Evolutionary conservation across 2,797 vertebrate genomes (phyloP).

Genomic region (Sparidentex hasta): DNA sequence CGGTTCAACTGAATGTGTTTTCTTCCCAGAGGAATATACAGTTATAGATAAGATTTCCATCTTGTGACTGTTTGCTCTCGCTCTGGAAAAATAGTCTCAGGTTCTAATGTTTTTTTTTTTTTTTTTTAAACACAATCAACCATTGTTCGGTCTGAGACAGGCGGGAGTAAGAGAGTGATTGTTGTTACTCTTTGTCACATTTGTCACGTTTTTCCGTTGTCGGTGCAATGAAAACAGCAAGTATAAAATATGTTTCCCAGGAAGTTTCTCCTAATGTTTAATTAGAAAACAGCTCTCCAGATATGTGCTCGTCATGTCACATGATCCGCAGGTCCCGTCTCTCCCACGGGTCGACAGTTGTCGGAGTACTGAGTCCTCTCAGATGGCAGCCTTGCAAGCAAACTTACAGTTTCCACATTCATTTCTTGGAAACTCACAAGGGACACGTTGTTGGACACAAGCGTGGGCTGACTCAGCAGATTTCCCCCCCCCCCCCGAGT

Average conservation of each 20-base stretch:
- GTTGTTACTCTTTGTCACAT: not conserved
- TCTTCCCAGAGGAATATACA: not conserved
- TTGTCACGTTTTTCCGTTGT: conserved; percentile 5
- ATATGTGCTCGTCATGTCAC: not conserved
- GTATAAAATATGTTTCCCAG: not conserved
- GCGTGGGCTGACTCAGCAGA: conserved; percentile 11
- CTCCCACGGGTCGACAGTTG: conserved; percentile 24
- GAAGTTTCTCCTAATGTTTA: not conserved
- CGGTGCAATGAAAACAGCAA: conserved; percentile 2
- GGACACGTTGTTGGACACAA: not conserved
- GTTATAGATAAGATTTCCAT: conserved; percentile 5
- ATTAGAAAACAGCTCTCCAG: conserved; percentile 1
- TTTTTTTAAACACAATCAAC: conserved; percentile 15
- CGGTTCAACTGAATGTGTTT: not conserved
- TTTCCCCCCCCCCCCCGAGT: not conserved
- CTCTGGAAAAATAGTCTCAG: conserved; percentile 18
- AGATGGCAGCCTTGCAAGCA: conserved; percentile 43
- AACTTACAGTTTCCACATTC: conserved; percentile 14
- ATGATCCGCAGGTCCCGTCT: not conserved
- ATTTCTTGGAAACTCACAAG: conserved; percentile 30
- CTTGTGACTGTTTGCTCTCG: conserved; percentile 27
- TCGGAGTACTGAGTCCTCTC: conserved; percentile 7
- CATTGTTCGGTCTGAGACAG: conserved; percentile 1
- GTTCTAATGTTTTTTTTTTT: conserved; percentile 7
- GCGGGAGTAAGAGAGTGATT: not conserved